phyloP scores from a whole-genome alignment of 2,797 vertebrate species.

The Poecilia gillii region DNA sequence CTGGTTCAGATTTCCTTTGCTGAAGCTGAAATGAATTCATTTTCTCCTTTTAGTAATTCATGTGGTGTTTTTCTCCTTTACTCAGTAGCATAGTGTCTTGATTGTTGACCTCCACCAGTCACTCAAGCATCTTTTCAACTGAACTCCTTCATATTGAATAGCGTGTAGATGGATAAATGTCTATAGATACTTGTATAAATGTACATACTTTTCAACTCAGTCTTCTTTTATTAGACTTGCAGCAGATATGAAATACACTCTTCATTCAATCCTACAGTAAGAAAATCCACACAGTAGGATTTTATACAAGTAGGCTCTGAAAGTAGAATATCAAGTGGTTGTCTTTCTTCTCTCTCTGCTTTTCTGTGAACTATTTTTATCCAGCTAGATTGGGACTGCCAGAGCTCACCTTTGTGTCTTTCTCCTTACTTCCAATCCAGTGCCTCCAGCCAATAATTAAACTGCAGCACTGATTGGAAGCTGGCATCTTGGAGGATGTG shows the following conservation, averaged over 20 bases:
- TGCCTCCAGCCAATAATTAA: conserved; percentile 47
- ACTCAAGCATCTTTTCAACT: background rate
- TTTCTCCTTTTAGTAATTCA: background rate
- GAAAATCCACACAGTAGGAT: background rate
- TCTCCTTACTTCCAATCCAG: conserved; percentile 12
- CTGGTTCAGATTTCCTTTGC: background rate
- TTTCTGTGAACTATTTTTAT: conserved; percentile 35
- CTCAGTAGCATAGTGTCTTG: background rate
- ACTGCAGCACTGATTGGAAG: conserved; percentile 36
- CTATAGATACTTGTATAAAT: background rate
- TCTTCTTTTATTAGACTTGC: background rate
- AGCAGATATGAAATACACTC: background rate
- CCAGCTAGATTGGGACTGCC: conserved; percentile 41
- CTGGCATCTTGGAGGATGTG: conserved; percentile 12
- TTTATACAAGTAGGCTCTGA: background rate
- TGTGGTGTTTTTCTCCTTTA: background rate
- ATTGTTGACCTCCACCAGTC: background rate
- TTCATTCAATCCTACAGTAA: background rate
- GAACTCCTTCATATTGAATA: background rate
- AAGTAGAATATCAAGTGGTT: conserved; percentile 32
- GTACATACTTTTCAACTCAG: background rate
- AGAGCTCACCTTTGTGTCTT: conserved; percentile 34
- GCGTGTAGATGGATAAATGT: background rate
- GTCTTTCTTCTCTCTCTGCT: background rate
- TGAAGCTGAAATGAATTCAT: background rate